A percentile compares a stretch with the other conserved stretches of the same genome.
phyloP scores from a whole-genome alignment of 2,113 vertebrate genomes.

The Panurus biarmicus region DNA sequence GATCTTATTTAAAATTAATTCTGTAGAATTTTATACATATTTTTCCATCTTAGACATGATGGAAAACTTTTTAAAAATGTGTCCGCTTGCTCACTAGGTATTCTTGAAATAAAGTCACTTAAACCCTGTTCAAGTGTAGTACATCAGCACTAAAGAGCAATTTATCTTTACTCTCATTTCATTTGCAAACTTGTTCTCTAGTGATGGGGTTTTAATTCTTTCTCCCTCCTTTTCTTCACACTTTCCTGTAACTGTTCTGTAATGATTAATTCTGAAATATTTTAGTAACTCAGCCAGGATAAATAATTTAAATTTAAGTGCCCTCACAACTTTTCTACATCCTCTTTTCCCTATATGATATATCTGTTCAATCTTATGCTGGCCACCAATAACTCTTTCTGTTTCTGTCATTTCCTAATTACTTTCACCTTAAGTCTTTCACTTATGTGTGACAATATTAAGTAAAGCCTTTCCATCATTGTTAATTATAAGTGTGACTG shows the following conservation, averaged over 20 bases:
- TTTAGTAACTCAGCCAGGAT: neutral
- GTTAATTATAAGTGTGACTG: slow-evolving; percentile 42
- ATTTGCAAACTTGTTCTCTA: neutral
- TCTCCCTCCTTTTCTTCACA: neutral
- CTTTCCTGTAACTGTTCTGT: neutral
- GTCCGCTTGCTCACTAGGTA: neutral
- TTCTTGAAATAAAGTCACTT: neutral
- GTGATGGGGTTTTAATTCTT: neutral
- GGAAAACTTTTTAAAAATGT: neutral
- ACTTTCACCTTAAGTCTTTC: slow-evolving; percentile 18
- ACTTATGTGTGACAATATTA: slow-evolving; percentile 24
- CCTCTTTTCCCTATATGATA: neutral
- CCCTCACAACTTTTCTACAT: neutral
- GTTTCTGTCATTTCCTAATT: slow-evolving; percentile 31
- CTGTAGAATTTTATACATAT: neutral
- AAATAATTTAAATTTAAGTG: slow-evolving; percentile 7
- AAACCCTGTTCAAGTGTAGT: neutral
- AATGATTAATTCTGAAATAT: slow-evolving; percentile 32
- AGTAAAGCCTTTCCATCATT: slow-evolving; percentile 21
- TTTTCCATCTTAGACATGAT: neutral
- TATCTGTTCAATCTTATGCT: neutral
- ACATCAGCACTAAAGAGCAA: neutral
- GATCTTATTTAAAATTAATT: neutral
- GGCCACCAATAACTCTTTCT: slow-evolving; percentile 2
- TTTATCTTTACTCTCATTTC: neutral